phyloP scores from a whole-genome alignment of 1,140 invertebrate genomes.

The Propsilocerus akamusi region DNA sequence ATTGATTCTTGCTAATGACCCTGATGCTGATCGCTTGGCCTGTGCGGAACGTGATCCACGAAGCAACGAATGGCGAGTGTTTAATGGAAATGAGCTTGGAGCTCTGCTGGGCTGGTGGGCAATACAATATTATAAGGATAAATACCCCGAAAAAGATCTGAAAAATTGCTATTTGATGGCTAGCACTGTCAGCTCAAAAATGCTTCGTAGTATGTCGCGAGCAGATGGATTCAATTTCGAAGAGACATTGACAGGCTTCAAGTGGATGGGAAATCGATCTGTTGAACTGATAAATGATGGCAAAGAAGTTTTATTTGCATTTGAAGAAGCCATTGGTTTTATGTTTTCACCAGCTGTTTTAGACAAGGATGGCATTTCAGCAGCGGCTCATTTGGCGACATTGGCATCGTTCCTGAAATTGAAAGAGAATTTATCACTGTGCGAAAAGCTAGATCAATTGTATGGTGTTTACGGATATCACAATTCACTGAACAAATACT shows the following conservation, averaged over 20 bases:
- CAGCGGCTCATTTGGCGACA: slow-evolving; percentile 60
- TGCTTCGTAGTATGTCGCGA: slow-evolving; percentile 66
- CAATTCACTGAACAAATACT: slow-evolving; percentile 73
- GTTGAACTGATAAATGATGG: slow-evolving; percentile 46
- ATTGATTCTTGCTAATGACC: slow-evolving; percentile 92
- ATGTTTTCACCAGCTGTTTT: slow-evolving; percentile 77
- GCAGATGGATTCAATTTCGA: slow-evolving; percentile 69
- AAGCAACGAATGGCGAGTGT: slow-evolving; percentile 72
- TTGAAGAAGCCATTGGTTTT: slow-evolving; percentile 89
- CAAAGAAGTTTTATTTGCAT: slow-evolving; percentile 79
- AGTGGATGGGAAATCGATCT: slow-evolving; percentile 95
- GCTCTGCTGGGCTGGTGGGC: slow-evolving; percentile 92
- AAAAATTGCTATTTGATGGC: slow-evolving; percentile 61
- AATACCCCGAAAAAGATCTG: slow-evolving; percentile 26
- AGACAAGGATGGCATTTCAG: slow-evolving; percentile 92
- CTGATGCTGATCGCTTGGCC: slow-evolving; percentile 92
- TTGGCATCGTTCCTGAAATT: slow-evolving; percentile 53
- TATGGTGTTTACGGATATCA: slow-evolving; percentile 78
- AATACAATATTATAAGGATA: slow-evolving; percentile 36
- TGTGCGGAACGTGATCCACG: slow-evolving; percentile 57
- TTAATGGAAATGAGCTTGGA: slow-evolving; percentile 92
- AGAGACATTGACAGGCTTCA: slow-evolving; percentile 98
- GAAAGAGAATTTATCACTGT: slow-evolving; percentile 39
- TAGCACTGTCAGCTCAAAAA: slow-evolving; percentile 95
- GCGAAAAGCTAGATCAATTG: slow-evolving; percentile 59